Percentiles rank a stretch among this genome's conserved stretches.
These are phyloP conservation scores for Amiota communis DNA, from an alignment of 2,888 invertebrate species.

Conservation along the genomic window DNA sequence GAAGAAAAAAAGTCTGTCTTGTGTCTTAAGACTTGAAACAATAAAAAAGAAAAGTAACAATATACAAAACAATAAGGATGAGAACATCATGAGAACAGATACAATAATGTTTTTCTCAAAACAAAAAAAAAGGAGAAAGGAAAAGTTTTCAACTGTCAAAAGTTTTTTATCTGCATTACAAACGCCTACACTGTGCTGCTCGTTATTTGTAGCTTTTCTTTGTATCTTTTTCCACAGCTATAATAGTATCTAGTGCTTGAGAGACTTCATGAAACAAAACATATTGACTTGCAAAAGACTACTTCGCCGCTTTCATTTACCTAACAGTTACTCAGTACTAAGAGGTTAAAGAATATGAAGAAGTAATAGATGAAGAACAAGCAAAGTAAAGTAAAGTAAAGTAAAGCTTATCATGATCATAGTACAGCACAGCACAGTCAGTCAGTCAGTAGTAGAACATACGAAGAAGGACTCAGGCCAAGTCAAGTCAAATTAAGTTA, in stretches of 20 bases:
- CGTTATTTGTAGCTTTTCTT: no score
- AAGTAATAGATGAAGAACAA: neutral
- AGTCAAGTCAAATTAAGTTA: no score
- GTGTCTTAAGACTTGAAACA: neutral
- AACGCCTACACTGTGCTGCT: neutral
- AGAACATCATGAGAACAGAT: neutral
- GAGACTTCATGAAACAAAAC: slow-evolving; percentile 4
- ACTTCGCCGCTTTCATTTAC: neutral
- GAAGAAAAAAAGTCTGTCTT: neutral
- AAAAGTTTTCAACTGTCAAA: neutral
- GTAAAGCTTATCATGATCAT: slow-evolving; percentile 8
- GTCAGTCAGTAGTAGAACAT: neutral
- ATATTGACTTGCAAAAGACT: slow-evolving; percentile 7
- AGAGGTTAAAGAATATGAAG: no score
- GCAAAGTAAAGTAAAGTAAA: neutral
- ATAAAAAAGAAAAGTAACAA: neutral
- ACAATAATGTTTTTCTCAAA: neutral
- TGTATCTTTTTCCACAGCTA: neutral
- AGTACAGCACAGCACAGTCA: neutral
- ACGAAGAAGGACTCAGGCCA: no score
- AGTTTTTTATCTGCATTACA: neutral
- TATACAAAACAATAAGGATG: neutral
- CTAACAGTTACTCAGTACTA: neutral
- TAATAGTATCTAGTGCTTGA: neutral
- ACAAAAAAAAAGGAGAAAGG: neutral